These are phyloP conservation scores for Dolichoris vasculosae DNA, from an alignment of 1,140 invertebrate genomes.

Conservation along the genomic window DNA sequence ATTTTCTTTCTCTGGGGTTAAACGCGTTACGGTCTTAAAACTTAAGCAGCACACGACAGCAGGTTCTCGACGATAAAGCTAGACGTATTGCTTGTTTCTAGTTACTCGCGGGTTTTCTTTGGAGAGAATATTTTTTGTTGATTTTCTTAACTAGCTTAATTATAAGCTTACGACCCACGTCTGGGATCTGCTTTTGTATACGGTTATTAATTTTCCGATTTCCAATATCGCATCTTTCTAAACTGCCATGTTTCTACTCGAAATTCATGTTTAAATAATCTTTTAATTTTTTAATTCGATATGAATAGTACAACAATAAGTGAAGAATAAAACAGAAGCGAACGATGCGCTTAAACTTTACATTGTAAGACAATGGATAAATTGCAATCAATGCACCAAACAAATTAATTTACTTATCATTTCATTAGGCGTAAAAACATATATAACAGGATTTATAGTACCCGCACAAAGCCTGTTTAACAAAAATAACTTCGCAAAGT, in stretches of 20 bases:
- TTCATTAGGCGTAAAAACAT: neutral
- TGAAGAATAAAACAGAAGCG: neutral
- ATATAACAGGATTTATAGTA: neutral
- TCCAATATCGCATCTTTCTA: neutral
- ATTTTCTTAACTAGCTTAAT: constrained; percentile 40
- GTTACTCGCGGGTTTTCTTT: constrained; percentile 38
- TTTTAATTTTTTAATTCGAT: neutral
- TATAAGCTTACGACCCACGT: neutral
- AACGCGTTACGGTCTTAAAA: constrained; percentile 56
- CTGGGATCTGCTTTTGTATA: neutral
- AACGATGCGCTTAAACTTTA: neutral
- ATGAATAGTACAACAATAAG: neutral
- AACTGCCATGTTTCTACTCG: neutral
- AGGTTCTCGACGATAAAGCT: constrained; percentile 54
- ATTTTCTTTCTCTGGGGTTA: constrained; percentile 33
- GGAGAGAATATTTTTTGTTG: constrained; percentile 36
- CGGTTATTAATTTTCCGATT: neutral
- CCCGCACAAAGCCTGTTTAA: neutral
- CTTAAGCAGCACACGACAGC: constrained; percentile 68
- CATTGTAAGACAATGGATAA: neutral
- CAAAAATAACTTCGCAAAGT: neutral
- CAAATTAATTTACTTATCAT: neutral
- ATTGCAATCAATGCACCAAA: constrained; percentile 9
- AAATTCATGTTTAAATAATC: neutral
- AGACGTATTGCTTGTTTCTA: constrained; percentile 17